Conservation (phyloP, 2,888 invertebrate species). For the Euproctis similis region DNA sequence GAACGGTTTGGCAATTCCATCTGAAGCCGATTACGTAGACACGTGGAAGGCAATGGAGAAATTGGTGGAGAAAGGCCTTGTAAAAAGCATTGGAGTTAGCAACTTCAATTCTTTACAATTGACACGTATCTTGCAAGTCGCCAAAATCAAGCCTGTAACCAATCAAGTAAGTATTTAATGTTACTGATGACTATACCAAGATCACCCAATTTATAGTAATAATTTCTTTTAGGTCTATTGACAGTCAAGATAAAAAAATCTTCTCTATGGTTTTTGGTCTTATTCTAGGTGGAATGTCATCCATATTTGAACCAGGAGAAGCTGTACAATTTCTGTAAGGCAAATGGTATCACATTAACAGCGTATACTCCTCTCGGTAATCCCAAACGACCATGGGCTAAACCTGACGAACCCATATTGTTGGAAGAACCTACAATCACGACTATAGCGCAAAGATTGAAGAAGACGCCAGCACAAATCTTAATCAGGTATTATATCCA, state of each 20-base stretch:
- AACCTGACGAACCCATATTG: conserved; percentile 71
- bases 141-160: conserved; percentile 69
- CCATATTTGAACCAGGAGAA: conserved; percentile 77
- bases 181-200: too few species aligned
- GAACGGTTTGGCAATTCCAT: conserved; percentile 69
- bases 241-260: too few species aligned
- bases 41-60: conserved; percentile 83
- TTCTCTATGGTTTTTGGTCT: too few species aligned
- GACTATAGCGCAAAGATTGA: conserved; percentile 76
- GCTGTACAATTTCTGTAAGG: conserved; percentile 77
- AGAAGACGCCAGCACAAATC: conserved; percentile 79
- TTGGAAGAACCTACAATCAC: conserved; percentile 75
- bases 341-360: conserved; percentile 76
- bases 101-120: conserved; percentile 85
- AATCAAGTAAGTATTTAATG: conserved; percentile 61
- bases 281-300: conserved; percentile 74
- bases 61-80: conserved; percentile 77
- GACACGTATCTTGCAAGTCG: background rate
- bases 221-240: too few species aligned
- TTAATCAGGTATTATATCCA: conserved; percentile 68
- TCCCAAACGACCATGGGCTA: conserved; percentile 79
- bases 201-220: too few species aligned
- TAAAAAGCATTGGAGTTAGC: conserved; percentile 80
- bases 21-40: conserved; percentile 80
- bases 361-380: conserved; percentile 84